A percentile compares a stretch with the other conserved stretches of the same genome.
These are phyloP conservation scores for Platichthys stellatus DNA, from an alignment of 2,113 vertebrate species.

Conservation along the genomic window DNA sequence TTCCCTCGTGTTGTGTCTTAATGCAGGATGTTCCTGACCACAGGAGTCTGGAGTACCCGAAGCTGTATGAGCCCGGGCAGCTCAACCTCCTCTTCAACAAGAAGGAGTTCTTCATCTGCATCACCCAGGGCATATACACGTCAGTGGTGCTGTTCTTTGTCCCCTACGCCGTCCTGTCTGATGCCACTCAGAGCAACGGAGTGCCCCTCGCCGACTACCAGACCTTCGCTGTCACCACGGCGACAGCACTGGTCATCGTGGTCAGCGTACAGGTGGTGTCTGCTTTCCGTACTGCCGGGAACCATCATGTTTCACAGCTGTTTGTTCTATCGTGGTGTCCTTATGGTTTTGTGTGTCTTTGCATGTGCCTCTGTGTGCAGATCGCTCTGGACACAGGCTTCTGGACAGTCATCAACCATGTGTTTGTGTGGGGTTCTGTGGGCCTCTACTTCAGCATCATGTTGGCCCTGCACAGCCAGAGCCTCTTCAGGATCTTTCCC, in stretches of 20 bases:
- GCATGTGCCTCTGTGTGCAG: slow-evolving; percentile 72
- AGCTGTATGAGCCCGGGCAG: slow-evolving; percentile 94
- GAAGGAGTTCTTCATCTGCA: slow-evolving; percentile 97
- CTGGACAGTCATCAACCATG: slow-evolving; percentile 96
- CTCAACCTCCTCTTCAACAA: slow-evolving; percentile 98
- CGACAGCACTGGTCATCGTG: slow-evolving; percentile 92
- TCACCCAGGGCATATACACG: slow-evolving; percentile 95
- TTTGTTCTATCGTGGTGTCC: neutral
- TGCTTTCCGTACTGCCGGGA: neutral
- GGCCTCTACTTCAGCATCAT: slow-evolving; percentile 91
- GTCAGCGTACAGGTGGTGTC: slow-evolving; percentile 90
- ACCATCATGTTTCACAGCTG: neutral
- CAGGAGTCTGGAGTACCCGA: slow-evolving; percentile 93
- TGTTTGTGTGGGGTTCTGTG: slow-evolving; percentile 96
- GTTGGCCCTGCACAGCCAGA: slow-evolving; percentile 90
- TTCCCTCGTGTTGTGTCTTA: neutral
- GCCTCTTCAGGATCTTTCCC: slow-evolving; percentile 92
- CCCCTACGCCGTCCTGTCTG: slow-evolving; percentile 86
- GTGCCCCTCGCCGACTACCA: slow-evolving; percentile 93
- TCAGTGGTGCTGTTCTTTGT: slow-evolving; percentile 94
- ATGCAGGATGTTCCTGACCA: slow-evolving; percentile 92
- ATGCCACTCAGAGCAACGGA: slow-evolving; percentile 86
- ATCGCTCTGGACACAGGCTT: slow-evolving; percentile 93
- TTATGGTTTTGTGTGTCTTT: neutral
- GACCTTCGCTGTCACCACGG: slow-evolving; percentile 93